Conservation (phyloP, 2,888 invertebrate genomes). For the Mechanitis mazaeus region DNA sequence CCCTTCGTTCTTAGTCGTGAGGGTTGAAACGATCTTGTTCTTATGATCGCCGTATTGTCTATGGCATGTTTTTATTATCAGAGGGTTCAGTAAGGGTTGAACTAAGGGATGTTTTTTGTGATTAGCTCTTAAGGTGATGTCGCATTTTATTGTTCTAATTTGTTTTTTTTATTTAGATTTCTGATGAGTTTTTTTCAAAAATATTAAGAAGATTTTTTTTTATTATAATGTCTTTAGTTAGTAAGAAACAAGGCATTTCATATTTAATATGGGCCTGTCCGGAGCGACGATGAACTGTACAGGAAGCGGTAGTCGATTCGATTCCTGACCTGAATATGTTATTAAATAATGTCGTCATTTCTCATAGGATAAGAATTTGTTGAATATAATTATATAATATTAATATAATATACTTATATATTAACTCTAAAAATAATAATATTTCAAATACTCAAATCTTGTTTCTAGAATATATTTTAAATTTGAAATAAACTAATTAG, state of each 20-base stretch:
- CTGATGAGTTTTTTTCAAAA: neutral
- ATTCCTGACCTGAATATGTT: slow-evolving; percentile 61
- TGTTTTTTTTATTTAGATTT: neutral
- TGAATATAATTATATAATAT: no score
- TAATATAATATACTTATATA: no score
- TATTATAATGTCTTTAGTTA: no score
- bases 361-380: no score
- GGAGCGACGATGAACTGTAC: slow-evolving; percentile 39
- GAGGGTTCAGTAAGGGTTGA: slow-evolving; percentile 68
- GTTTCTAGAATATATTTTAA: no score
- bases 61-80: slow-evolving; percentile 72
- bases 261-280: no score
- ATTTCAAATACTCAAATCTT: no score
- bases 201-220: neutral
- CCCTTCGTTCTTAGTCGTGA: slow-evolving; percentile 13
- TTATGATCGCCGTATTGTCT: slow-evolving; percentile 68
- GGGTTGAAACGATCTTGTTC: slow-evolving; percentile 32
- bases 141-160: neutral
- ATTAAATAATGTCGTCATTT: slow-evolving; percentile 30
- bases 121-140: slow-evolving; percentile 15
- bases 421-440: no score
- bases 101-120: slow-evolving; percentile 34
- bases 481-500: no score
- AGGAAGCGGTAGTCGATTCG: slow-evolving; percentile 69
- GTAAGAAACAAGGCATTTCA: no score